A percentile compares a stretch with the other conserved stretches of the same genome.
These are phyloP conservation scores for Linurgus olivaceus DNA, from an alignment of 2,797 vertebrate species.

Conservation along the genomic window DNA sequence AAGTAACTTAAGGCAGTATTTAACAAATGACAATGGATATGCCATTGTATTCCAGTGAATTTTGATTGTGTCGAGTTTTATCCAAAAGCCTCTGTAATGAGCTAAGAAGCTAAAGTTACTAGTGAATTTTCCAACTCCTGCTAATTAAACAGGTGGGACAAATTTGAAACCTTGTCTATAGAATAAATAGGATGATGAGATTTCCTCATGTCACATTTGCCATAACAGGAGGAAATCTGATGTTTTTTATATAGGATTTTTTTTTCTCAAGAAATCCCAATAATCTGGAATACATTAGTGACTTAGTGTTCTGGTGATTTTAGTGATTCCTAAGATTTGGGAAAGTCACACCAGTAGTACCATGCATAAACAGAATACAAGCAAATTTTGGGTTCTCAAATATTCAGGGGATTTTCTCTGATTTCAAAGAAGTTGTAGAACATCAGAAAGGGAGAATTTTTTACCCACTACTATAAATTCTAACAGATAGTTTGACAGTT, in stretches of 20 bases:
- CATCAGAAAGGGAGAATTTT: neutral
- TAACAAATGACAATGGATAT: neutral
- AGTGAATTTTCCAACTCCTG: neutral
- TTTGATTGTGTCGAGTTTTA: neutral
- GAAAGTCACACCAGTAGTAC: neutral
- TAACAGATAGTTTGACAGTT: neutral
- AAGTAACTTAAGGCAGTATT: neutral
- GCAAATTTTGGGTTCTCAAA: neutral
- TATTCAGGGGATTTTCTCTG: neutral
- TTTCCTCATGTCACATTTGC: neutral
- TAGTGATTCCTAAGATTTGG: neutral
- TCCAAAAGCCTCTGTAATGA: neutral
- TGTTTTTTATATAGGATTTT: neutral
- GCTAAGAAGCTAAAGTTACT: neutral
- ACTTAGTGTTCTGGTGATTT: neutral
- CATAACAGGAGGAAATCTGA: neutral
- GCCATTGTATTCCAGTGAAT: neutral
- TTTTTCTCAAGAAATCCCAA: neutral
- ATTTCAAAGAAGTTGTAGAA: neutral
- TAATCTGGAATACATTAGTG: neutral
- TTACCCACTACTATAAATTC: neutral
- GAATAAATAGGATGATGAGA: neutral
- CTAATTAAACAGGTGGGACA: neutral
- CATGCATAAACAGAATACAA: neutral
- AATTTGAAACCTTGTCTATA: neutral